Percentiles rank a stretch among this genome's conserved stretches.
phyloP scores from a whole-genome alignment of 2,113 vertebrate species.

The Lutjanus erythropterus region DNA sequence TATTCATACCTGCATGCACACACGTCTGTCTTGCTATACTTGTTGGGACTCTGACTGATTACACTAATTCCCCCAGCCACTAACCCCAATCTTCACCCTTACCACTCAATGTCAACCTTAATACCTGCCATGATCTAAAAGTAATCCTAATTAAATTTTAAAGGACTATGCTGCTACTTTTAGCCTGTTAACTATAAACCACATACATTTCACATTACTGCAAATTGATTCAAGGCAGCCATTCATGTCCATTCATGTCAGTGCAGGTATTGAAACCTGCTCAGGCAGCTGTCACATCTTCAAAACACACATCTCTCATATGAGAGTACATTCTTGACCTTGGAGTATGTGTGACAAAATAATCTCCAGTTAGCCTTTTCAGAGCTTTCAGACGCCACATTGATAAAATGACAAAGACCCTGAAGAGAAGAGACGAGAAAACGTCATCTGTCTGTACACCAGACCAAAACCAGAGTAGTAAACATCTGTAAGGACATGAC shows the following conservation, averaged over 20 bases:
- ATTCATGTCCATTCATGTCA: constrained; percentile 1
- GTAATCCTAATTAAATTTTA: constrained; percentile 40
- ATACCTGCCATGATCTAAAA: constrained; percentile 37
- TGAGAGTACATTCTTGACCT: neutral
- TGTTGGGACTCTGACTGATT: constrained; percentile 19
- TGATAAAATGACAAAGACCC: neutral
- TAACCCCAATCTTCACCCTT: constrained; percentile 25
- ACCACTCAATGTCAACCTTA: constrained; percentile 25
- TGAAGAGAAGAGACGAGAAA: too few relatives aligned
- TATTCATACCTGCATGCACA: constrained; percentile 39
- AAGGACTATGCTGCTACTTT: constrained; percentile 8
- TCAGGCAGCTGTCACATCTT: neutral
- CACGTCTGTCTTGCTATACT: neutral
- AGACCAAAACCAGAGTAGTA: too few relatives aligned
- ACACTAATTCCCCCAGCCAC: constrained; percentile 26
- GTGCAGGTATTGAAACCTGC: neutral
- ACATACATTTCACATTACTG: constrained; percentile 3
- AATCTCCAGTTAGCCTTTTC: too few relatives aligned
- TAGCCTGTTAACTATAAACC: neutral
- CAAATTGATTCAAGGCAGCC: neutral
- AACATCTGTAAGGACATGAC: too few relatives aligned
- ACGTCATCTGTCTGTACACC: too few relatives aligned
- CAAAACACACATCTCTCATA: neutral
- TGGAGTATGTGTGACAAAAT: too few relatives aligned
- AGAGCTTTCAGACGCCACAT: neutral